Evolutionary conservation across 2,888 invertebrate species (phyloP).

Genomic region (Andrena marginata): DNA sequence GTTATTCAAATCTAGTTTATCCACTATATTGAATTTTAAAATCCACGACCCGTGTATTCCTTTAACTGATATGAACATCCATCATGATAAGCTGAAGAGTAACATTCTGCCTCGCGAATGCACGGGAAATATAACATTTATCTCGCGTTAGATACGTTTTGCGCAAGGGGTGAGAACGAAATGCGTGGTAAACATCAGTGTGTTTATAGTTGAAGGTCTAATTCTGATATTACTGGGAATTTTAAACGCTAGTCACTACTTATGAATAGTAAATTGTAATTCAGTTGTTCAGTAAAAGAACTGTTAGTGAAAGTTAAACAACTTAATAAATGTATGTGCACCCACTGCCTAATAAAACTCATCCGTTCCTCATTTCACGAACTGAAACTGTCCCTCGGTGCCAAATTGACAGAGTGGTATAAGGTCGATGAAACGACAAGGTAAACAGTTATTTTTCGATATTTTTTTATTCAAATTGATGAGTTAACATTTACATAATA

Average conservation of each 20-base stretch:
- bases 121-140: background rate
- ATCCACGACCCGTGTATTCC: slow-evolving; percentile 3
- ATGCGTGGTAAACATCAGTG: background rate
- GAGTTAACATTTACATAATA: too few species aligned
- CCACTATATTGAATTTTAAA: background rate
- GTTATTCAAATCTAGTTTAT: background rate
- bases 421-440: too few species aligned
- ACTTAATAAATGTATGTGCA: background rate
- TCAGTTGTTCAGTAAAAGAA: background rate
- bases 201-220: too few species aligned
- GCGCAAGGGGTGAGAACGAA: too few species aligned
- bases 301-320: background rate
- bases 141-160: background rate
- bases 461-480: too few species aligned
- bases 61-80: slow-evolving; percentile 18
- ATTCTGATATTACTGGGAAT: too few species aligned
- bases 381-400: too few species aligned
- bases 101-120: background rate
- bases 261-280: too few species aligned
- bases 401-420: too few species aligned
- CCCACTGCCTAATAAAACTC: background rate
- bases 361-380: too few species aligned
- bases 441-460: too few species aligned
- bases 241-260: too few species aligned
- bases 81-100: slow-evolving; percentile 5